Conservation (phyloP, 2,888 invertebrate genomes). For the Dascillus cervinus region DNA sequence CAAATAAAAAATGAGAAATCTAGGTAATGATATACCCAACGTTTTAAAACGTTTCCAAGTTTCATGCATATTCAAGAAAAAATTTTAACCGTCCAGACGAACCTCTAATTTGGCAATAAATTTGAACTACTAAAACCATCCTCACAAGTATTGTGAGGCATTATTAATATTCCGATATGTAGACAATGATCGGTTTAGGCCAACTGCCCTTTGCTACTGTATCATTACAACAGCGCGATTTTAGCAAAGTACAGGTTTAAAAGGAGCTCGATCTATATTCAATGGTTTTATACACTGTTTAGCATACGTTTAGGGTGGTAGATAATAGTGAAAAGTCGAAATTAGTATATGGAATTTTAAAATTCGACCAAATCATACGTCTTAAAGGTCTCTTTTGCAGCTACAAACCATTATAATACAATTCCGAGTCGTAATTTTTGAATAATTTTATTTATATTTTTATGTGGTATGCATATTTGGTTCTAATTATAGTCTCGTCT, state of each 20-base stretch:
- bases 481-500: conserved; percentile 21
- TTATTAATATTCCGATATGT: conserved; percentile 20
- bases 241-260: conserved; percentile 29
- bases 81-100: no score
- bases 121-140: no score
- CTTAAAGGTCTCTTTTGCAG: no score
- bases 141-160: conserved; percentile 11
- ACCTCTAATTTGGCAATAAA: no score
- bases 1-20: no score
- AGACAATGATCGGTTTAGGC: conserved; percentile 17
- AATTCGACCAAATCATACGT: no score
- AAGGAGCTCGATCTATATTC: conserved; percentile 20
- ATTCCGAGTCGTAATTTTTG: conserved; percentile 7
- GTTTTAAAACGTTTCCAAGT: no score
- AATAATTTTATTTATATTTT: conserved; percentile 11
- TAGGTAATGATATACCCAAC: no score
- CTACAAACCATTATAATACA: no score
- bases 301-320: conserved; percentile 29
- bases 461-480: conserved; percentile 14
- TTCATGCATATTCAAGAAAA: no score
- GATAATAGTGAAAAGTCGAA: conserved; percentile 14
- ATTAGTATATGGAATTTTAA: no score
- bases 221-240: conserved; percentile 33
- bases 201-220: conserved; percentile 28
- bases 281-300: conserved; percentile 24